phyloP scores from a whole-genome alignment of 2,113 vertebrate genomes.

The Coptodon rendalli region DNA sequence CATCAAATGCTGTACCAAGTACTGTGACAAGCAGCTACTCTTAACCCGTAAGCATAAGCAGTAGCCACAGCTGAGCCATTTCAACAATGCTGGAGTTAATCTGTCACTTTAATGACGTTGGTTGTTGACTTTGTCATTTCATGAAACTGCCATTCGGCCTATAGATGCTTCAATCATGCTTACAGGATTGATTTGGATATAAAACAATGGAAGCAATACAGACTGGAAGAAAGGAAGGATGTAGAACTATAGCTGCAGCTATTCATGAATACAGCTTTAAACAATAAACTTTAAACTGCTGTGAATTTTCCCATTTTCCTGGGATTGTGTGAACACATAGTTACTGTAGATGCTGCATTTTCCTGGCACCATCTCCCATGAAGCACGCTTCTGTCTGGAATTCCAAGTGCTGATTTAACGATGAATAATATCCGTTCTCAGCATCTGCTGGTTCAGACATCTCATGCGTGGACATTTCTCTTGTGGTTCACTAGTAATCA shows the following conservation, averaged over 20 bases:
- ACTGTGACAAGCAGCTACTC: background rate
- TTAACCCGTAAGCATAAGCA: background rate
- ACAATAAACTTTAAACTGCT: background rate
- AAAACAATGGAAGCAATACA: background rate
- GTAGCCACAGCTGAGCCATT: background rate
- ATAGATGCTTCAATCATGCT: background rate
- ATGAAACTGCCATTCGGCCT: background rate
- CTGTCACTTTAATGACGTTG: background rate
- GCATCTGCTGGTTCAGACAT: background rate
- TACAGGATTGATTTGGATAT: background rate
- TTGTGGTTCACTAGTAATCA: background rate
- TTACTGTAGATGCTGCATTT: constrained; percentile 22
- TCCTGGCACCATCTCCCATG: background rate
- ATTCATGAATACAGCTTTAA: background rate
- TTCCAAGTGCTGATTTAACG: background rate
- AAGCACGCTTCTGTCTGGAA: background rate
- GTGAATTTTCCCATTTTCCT: background rate
- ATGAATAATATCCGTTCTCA: background rate
- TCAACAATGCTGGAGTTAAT: background rate
- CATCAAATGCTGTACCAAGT: background rate
- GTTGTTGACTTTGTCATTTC: background rate
- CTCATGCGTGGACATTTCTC: background rate
- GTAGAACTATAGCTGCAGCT: background rate
- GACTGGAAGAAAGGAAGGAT: background rate
- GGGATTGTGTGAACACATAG: constrained; percentile 29